Percentiles rank a stretch among this genome's conserved stretches.
Conservation (phyloP, 2,888 invertebrate genomes). For the Zaprionus lineosus region DNA sequence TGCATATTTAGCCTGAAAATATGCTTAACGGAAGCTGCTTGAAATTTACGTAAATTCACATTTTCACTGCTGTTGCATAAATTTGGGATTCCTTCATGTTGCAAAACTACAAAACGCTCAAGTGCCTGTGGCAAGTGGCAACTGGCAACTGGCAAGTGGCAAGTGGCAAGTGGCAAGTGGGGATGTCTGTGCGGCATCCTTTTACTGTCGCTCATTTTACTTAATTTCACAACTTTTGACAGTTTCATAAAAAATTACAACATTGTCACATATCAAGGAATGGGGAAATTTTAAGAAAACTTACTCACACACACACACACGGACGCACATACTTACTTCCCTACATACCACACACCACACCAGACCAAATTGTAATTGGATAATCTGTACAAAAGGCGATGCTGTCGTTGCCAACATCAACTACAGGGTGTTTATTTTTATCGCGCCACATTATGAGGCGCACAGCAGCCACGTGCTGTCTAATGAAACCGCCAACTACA, state of each 20-base stretch:
- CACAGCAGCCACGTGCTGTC: conserved; percentile 42
- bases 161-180: too few relatives aligned
- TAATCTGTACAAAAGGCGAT: conserved; percentile 30
- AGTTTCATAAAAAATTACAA: conserved; percentile 3
- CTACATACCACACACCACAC: too few relatives aligned
- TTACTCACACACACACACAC: too few relatives aligned
- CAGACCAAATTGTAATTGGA: conserved; percentile 57
- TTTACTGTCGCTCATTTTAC: background rate
- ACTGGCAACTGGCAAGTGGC: too few relatives aligned
- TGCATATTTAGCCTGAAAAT: conserved; percentile 27
- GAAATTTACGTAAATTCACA: conserved; percentile 29
- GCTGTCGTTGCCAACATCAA: conserved; percentile 1
- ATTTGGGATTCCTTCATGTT: too few relatives aligned
- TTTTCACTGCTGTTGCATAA: conserved; percentile 22
- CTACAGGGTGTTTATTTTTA: conserved; percentile 34
- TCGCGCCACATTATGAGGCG: conserved; percentile 59
- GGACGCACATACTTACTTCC: too few relatives aligned
- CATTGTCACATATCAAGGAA: background rate
- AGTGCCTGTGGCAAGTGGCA: conserved; percentile 5
- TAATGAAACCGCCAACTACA: conserved; percentile 40
- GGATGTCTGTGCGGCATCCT: background rate
- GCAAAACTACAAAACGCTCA: too few relatives aligned
- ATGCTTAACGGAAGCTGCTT: conserved; percentile 33
- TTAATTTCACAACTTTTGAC: background rate
- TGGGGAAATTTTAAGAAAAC: too few relatives aligned